Evolutionary conservation across 1,140 invertebrate genomes (phyloP).

Genomic region (Dendroctonus ponderosae): DNA sequence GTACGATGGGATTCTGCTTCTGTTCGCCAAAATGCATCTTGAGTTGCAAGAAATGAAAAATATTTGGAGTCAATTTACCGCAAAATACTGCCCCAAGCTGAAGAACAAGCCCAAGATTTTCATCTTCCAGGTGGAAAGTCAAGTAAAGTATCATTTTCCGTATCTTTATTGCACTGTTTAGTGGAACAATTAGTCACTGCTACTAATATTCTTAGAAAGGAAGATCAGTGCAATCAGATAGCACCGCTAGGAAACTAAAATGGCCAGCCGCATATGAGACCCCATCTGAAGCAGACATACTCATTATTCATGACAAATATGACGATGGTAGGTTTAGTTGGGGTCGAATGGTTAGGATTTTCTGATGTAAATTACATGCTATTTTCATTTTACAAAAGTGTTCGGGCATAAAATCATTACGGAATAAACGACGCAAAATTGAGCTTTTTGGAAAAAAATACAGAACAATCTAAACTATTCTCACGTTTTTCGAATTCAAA

Average conservation of each 20-base stretch:
- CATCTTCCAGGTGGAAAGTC: constrained; percentile 40
- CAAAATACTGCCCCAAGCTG: constrained; percentile 32
- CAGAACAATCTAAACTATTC: too few relatives aligned
- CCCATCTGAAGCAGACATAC: constrained; percentile 35
- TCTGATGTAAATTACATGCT: too few relatives aligned
- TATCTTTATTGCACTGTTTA: background rate
- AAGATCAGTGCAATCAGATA: background rate
- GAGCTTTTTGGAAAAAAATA: too few relatives aligned
- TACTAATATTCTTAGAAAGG: constrained; percentile 30
- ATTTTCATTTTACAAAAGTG: too few relatives aligned
- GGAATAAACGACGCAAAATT: too few relatives aligned
- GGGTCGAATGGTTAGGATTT: too few relatives aligned
- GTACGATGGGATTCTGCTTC: constrained; percentile 15
- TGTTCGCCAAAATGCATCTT: constrained; percentile 3
- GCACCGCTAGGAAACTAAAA: background rate
- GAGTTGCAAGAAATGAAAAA: constrained; percentile 17
- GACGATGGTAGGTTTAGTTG: constrained; percentile 1
- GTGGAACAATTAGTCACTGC: background rate
- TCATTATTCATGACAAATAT: constrained; percentile 30
- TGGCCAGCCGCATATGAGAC: constrained; percentile 28
- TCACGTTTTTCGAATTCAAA: too few relatives aligned
- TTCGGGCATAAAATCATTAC: too few relatives aligned
- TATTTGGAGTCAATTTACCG: constrained; percentile 35
- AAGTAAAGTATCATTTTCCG: background rate
- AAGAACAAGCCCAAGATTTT: constrained; percentile 47